Evolutionary conservation across 1,140 invertebrate species (phyloP).

Genomic region (Potamilus streckersoni): DNA sequence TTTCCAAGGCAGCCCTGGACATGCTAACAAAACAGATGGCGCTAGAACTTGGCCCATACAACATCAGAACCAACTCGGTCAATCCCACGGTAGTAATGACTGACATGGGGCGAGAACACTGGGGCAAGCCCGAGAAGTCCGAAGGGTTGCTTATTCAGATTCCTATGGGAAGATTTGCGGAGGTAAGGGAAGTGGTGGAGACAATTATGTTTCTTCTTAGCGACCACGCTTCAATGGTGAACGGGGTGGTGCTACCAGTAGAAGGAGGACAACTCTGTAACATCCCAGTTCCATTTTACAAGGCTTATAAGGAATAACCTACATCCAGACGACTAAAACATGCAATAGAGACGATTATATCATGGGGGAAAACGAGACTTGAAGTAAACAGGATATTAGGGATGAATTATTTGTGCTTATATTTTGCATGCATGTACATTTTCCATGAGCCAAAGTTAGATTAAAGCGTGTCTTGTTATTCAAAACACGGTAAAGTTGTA

Average conservation of each 20-base stretch:
- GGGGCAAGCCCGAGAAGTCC: constrained; percentile 81
- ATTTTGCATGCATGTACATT: too few species aligned
- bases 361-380: too few species aligned
- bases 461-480: too few species aligned
- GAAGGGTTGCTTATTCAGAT: constrained; percentile 81
- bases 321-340: too few species aligned
- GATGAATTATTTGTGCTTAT: too few species aligned
- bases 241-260: constrained; percentile 81
- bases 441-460: too few species aligned
- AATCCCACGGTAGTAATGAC: constrained; percentile 89
- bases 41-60: constrained; percentile 84
- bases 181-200: constrained; percentile 74
- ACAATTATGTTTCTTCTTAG: constrained; percentile 84
- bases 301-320: too few species aligned
- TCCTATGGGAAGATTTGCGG: constrained; percentile 76
- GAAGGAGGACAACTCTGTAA: constrained; percentile 77
- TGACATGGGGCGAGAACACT: constrained; percentile 84
- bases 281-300: constrained; percentile 1
- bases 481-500: too few species aligned
- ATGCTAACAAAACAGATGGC: constrained; percentile 78
- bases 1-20: constrained; percentile 74
- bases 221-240: constrained; percentile 82
- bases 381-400: too few species aligned
- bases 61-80: constrained; percentile 88
- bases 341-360: too few species aligned